A percentile compares a stretch with the other conserved stretches of the same genome.
These are phyloP conservation scores for Cardiocondyla obscurior DNA, from an alignment of 1,140 invertebrate genomes.

Conservation along the genomic window DNA sequence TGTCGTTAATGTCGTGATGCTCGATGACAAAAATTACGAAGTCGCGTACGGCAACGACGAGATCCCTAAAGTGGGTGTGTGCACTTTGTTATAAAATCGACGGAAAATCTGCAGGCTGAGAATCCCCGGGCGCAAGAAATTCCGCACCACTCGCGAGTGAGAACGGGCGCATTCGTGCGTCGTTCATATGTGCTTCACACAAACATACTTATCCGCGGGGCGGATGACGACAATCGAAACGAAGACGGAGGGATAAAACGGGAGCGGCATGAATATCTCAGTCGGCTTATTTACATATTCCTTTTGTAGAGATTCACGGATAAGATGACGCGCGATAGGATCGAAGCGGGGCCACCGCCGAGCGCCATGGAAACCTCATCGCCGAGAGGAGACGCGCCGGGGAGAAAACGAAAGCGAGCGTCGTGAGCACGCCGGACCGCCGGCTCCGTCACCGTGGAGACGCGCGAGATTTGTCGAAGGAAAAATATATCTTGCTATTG, in stretches of 20 bases:
- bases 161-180: background rate
- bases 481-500: conserved; percentile 55
- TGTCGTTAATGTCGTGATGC: too few species aligned
- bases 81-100: background rate
- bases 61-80: background rate
- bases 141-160: background rate
- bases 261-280: conserved; percentile 69
- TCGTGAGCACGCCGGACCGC: conserved; percentile 27
- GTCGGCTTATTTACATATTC: conserved; percentile 70
- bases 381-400: background rate
- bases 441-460: conserved; percentile 34
- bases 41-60: background rate
- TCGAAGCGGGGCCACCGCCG: conserved; percentile 24
- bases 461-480: conserved; percentile 42
- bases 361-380: conserved; percentile 21
- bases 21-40: background rate
- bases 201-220: conserved; percentile 35
- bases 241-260: conserved; percentile 10
- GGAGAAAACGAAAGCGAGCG: background rate
- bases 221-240: conserved; percentile 42
- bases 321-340: conserved; percentile 63
- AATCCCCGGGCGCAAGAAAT: background rate
- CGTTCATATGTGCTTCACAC: conserved; percentile 15
- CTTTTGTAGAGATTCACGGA: conserved; percentile 66
- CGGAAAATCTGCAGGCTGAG: background rate